phyloP scores from a whole-genome alignment of 2,888 invertebrate species.

The Celastrina argiolus region DNA sequence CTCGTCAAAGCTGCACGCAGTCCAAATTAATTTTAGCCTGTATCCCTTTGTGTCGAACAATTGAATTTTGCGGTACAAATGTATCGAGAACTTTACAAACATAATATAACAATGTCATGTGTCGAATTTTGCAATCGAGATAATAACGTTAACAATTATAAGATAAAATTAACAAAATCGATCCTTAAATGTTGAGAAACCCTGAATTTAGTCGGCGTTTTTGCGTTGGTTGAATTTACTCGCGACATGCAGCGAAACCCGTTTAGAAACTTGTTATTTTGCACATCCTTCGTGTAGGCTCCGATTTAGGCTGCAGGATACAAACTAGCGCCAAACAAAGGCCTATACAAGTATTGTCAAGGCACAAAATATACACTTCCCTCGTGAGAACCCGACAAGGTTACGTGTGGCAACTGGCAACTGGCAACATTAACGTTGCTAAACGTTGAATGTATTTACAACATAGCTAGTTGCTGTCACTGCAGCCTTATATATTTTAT shows the following conservation, averaged over 20 bases:
- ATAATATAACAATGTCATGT: slow-evolving; percentile 65
- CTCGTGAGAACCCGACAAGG: slow-evolving; percentile 77
- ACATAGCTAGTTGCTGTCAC: slow-evolving; percentile 71
- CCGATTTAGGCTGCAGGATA: slow-evolving; percentile 64
- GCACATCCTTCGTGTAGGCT: slow-evolving; percentile 38
- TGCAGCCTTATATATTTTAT: slow-evolving; percentile 40
- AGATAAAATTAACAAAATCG: slow-evolving; percentile 17
- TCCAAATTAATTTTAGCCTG: not conserved
- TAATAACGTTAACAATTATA: slow-evolving; percentile 43
- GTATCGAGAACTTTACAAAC: not conserved
- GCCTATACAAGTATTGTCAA: slow-evolving; percentile 74
- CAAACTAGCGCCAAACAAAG: slow-evolving; percentile 66
- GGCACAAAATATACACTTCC: slow-evolving; percentile 76
- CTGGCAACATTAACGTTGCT: slow-evolving; percentile 76
- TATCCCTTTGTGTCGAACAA: not conserved
- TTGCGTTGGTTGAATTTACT: slow-evolving; percentile 31
- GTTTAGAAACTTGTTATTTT: slow-evolving; percentile 44
- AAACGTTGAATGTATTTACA: slow-evolving; percentile 75
- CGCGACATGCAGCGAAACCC: slow-evolving; percentile 31
- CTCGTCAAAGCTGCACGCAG: not conserved
- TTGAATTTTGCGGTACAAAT: not conserved
- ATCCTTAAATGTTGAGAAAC: slow-evolving; percentile 14
- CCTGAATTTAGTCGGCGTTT: slow-evolving; percentile 9
- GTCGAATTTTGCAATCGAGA: slow-evolving; percentile 62
- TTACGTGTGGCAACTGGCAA: slow-evolving; percentile 75